A percentile compares a stretch with the other conserved stretches of the same genome.
Evolutionary conservation across 2,113 vertebrate genomes (phyloP).

Genomic region (Erythrolamprus reginae): DNA sequence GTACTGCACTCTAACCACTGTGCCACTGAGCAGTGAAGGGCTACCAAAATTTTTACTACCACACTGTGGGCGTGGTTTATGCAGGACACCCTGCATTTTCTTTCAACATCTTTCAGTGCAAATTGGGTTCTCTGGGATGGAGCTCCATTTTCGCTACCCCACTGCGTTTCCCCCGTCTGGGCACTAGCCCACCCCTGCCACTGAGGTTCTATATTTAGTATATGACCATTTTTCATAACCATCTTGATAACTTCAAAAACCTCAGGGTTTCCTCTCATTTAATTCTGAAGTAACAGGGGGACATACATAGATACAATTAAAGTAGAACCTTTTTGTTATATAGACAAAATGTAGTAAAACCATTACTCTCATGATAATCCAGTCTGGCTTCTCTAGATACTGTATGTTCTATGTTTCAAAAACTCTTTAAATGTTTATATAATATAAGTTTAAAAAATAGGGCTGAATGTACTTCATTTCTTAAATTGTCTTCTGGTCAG

Average conservation of each 20-base stretch:
- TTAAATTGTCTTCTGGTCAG: not conserved
- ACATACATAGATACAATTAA: not conserved
- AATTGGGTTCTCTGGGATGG: no score
- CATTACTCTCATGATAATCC: not conserved
- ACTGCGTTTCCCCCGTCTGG: no score
- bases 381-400: not conserved
- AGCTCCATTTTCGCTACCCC: no score
- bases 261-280: not conserved
- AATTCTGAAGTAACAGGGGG: not conserved
- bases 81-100: no score
- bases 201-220: no score
- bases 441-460: not conserved
- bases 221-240: not conserved
- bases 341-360: not conserved
- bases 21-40: no score
- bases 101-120: no score
- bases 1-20: no score
- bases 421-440: not conserved
- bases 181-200: no score
- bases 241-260: not conserved
- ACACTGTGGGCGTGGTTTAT: no score
- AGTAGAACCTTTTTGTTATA: not conserved
- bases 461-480: not conserved
- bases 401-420: constrained; percentile 6
- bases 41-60: no score